Evolutionary conservation across 2,888 invertebrate species (phyloP).

Genomic region (Polydrusus pterygomalis): DNA sequence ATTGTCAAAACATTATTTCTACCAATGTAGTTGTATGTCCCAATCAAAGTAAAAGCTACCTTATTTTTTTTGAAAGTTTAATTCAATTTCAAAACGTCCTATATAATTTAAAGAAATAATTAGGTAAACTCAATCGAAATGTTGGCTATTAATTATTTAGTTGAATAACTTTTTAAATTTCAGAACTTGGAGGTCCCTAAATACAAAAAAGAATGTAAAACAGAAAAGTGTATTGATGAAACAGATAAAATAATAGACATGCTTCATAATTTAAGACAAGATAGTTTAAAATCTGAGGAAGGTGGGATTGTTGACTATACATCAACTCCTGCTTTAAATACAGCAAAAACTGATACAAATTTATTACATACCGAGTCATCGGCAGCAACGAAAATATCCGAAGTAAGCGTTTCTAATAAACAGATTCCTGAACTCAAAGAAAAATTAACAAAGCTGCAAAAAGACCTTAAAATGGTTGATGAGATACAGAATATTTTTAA

Average conservation of each 20-base stretch:
- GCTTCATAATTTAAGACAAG: constrained; percentile 34
- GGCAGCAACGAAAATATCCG: not conserved
- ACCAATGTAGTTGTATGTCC: no score
- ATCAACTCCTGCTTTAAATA: not conserved
- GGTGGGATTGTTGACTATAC: constrained; percentile 13
- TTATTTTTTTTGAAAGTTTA: no score
- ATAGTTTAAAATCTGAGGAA: constrained; percentile 31
- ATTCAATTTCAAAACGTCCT: no score
- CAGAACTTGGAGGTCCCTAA: constrained; percentile 15
- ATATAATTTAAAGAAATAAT: no score
- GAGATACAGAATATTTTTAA: constrained; percentile 62
- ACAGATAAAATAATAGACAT: constrained; percentile 45
- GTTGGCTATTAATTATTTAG: no score
- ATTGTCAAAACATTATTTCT: no score
- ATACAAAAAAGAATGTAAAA: constrained; percentile 41
- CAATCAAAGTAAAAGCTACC: no score
- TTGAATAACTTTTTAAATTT: not conserved
- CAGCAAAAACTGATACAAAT: not conserved
- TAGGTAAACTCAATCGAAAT: no score
- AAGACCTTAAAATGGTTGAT: constrained; percentile 60
- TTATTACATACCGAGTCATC: not conserved
- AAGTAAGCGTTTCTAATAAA: no score
- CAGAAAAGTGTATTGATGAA: constrained; percentile 43
- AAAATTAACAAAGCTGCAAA: constrained; percentile 56
- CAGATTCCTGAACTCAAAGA: constrained; percentile 5